Percentiles rank a stretch among this genome's conserved stretches.
Evolutionary conservation across 2,797 vertebrate genomes (phyloP).

Genomic region (Loriculus beryllinus): DNA sequence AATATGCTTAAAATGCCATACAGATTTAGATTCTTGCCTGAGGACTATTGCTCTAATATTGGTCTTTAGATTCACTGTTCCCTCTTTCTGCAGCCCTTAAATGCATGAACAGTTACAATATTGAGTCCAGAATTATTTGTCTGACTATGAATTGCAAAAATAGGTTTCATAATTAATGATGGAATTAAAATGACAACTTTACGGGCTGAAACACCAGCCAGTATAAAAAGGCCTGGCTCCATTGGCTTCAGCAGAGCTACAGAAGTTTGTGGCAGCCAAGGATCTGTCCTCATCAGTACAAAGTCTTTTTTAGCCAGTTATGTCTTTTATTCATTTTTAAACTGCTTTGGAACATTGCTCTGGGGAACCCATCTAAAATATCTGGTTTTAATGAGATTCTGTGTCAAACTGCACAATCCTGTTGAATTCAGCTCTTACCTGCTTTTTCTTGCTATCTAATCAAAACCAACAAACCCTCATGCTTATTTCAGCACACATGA

Average conservation of each 20-base stretch:
- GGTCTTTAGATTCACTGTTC: not conserved
- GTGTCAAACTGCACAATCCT: not conserved
- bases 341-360: not conserved
- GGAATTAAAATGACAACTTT: not conserved
- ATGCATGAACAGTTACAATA: not conserved
- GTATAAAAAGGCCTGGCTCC: not conserved
- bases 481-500: not conserved
- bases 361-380: not conserved
- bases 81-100: not conserved
- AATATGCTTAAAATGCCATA: not conserved
- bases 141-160: not conserved
- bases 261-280: not conserved
- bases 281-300: not conserved
- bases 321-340: conserved; percentile 29
- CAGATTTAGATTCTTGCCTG: not conserved
- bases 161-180: not conserved
- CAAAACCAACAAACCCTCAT: not conserved
- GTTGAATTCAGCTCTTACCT: not conserved
- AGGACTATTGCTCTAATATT: not conserved
- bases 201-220: not conserved
- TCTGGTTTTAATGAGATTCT: not conserved
- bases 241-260: not conserved
- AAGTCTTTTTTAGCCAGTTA: not conserved
- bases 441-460: not conserved
- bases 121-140: not conserved